Percentiles rank a stretch among this genome's conserved stretches.
These are phyloP conservation scores for Halocynthia roretzi DNA, from an alignment of 23 tunicate species.

Conservation along the genomic window DNA sequence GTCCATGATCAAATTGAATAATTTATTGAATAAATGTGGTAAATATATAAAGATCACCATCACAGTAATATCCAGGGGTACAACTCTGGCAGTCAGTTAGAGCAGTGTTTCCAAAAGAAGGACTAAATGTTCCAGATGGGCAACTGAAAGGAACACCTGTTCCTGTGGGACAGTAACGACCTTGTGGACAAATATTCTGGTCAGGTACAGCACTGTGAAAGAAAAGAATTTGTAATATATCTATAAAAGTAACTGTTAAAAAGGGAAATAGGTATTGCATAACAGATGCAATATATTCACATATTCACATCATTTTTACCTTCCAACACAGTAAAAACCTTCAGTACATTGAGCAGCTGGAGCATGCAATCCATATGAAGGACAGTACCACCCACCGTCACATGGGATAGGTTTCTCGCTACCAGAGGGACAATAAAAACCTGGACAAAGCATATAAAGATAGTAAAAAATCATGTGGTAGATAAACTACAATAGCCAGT, in stretches of 20 bases:
- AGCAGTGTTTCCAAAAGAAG: slow-evolving; percentile 20
- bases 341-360: slow-evolving; percentile 53
- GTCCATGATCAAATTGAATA: too few species aligned
- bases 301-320: slow-evolving; percentile 34
- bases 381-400: slow-evolving; percentile 71
- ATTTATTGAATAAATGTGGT: too few species aligned
- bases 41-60: slow-evolving; percentile 27
- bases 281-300: background rate
- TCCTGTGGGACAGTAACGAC: slow-evolving; percentile 75
- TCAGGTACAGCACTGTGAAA: slow-evolving; percentile 45
- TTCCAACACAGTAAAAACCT: slow-evolving; percentile 81
- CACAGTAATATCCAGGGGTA: slow-evolving; percentile 69
- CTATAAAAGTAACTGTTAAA: background rate
- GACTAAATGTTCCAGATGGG: slow-evolving; percentile 69
- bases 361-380: slow-evolving; percentile 36
- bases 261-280: background rate
- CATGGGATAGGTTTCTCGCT: slow-evolving; percentile 48
- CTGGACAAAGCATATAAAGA: slow-evolving; percentile 14
- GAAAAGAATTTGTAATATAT: background rate
- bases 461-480: too few species aligned
- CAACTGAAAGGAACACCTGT: slow-evolving; percentile 39
- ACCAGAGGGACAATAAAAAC: slow-evolving; percentile 89
- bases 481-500: background rate
- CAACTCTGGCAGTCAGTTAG: slow-evolving; percentile 37
- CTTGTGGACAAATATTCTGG: slow-evolving; percentile 67